Evolutionary conservation across 1,140 invertebrate genomes (phyloP).

Genomic region (Pseudomyrmex sp.): DNA sequence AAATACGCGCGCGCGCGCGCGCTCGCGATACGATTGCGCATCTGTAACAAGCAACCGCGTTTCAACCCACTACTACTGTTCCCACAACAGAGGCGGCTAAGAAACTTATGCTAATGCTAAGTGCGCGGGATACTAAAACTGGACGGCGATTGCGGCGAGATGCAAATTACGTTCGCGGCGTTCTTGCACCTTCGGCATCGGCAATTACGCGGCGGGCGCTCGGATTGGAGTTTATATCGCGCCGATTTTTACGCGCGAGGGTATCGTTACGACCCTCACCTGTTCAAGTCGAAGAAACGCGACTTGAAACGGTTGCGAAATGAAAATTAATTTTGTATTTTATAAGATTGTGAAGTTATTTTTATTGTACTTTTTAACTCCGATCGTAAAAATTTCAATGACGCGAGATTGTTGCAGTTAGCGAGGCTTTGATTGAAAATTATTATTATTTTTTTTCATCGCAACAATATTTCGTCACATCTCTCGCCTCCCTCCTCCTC

Average conservation of each 20-base stretch:
- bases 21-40: background rate
- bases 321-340: no score
- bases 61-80: conserved; percentile 33
- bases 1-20: no score
- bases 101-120: conserved; percentile 65
- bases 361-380: background rate
- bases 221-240: conserved; percentile 63
- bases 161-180: conserved; percentile 64
- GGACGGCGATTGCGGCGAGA: conserved; percentile 54
- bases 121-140: conserved; percentile 2
- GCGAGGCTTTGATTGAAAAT: no score
- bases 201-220: conserved; percentile 52
- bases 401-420: no score
- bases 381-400: background rate
- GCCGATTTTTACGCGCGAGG: conserved; percentile 11
- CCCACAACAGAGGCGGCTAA: conserved; percentile 14
- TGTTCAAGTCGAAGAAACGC: background rate
- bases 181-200: conserved; percentile 54
- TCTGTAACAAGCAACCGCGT: conserved; percentile 3
- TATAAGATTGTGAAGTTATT: no score
- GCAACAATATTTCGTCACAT: background rate
- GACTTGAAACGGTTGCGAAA: no score
- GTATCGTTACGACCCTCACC: background rate
- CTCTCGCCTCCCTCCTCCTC: background rate
- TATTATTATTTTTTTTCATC: no score